Evolutionary conservation across 2,888 invertebrate genomes (phyloP), one percentile per base, ranked within the genome.

Genomic region (Myopa testacea): DNA sequence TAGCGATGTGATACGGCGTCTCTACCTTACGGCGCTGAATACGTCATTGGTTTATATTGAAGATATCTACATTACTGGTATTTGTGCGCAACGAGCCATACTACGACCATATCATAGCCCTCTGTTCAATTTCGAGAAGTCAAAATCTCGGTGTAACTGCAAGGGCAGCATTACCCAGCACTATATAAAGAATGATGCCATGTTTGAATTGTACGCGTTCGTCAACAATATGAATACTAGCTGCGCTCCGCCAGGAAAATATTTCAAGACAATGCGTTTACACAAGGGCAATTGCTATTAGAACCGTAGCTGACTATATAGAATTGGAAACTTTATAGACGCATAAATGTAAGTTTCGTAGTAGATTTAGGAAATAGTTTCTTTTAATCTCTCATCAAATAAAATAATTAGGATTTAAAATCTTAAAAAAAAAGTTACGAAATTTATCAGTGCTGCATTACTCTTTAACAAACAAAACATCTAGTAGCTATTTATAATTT

Each of bases 51-150:
- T 96, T 82, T 95, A 96, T 85, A 88, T 95, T 60, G 95, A 95
- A 87, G 95, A 95, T 86, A 93, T 95, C 34, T 95, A 93, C 84
- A 91, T 95, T 76, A 95, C 95, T n/a, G 95, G 95, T 38, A 91
- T 94, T 79, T 94, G 94, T 84, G 92, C 95, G 0, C 89, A 90
- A 16, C 91, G 90, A 7, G 92, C 93, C 0, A 89, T 90, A 3
- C 84, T 95, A 1, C 86, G 87, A 7, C 93, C 94, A 0, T 90
- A 91, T 50, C 93, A 94, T 89, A 92, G 93, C 88, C 90, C 92
- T 2, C 90, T 92, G 34, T 95, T 95, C 88, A 84, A 90, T 89
- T 83, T 91, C 86, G 83, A 86, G 86, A 84, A 83, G 71, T 86
- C 86, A 0, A 83, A 84, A 37, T 91, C 91, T 78, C 85, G 89